Evolutionary conservation across 1,140 invertebrate genomes (phyloP).

Genomic region (Zaprionus inermis): DNA sequence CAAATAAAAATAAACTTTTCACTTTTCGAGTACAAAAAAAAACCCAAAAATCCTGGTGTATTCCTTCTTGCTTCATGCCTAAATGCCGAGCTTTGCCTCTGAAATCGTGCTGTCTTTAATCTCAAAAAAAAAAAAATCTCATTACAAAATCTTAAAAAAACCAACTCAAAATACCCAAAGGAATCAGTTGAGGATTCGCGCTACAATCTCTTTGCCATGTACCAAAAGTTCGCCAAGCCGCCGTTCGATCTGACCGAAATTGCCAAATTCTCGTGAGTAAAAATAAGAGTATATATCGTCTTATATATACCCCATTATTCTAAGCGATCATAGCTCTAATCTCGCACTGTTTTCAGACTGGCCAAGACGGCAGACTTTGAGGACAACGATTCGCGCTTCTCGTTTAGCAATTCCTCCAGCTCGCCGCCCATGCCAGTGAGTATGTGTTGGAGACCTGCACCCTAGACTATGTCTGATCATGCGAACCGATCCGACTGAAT

Average conservation of each 20-base stretch:
- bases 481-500: slow-evolving; percentile 21
- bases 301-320: not conserved
- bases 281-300: not conserved
- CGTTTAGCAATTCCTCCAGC: slow-evolving; percentile 90
- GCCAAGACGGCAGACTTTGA: slow-evolving; percentile 73
- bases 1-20: slow-evolving; percentile 2
- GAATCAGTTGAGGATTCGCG: slow-evolving; percentile 79
- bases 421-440: slow-evolving; percentile 88
- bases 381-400: slow-evolving; percentile 88
- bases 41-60: slow-evolving; percentile 1
- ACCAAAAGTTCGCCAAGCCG: slow-evolving; percentile 83
- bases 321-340: not conserved
- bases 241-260: slow-evolving; percentile 83
- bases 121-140: slow-evolving; percentile 32
- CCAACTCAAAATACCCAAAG: slow-evolving; percentile 44
- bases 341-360: slow-evolving; percentile 30
- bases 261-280: slow-evolving; percentile 81
- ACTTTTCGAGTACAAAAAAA: not conserved
- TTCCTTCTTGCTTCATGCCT: slow-evolving; percentile 15
- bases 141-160: slow-evolving; percentile 26
- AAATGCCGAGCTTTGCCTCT: slow-evolving; percentile 49
- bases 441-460: slow-evolving; percentile 68
- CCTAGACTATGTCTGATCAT: slow-evolving; percentile 10
- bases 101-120: slow-evolving; percentile 34
- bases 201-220: slow-evolving; percentile 83